These are phyloP conservation scores for Lycocerus yunnanus DNA, from an alignment of 2,888 invertebrate species.

Conservation along the genomic window DNA sequence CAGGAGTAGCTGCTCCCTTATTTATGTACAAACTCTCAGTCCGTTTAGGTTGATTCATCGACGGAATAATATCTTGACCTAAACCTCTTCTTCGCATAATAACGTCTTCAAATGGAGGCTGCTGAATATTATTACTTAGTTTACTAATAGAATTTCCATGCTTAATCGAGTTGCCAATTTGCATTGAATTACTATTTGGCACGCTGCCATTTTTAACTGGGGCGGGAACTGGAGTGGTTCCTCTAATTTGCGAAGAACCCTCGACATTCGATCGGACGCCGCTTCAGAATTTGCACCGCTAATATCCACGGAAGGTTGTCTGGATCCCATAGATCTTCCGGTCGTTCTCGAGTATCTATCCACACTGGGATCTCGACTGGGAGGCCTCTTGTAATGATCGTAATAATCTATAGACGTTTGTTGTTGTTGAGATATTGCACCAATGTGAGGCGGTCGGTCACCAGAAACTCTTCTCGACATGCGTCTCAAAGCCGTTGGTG, in stretches of 20 bases:
- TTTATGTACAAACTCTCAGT: slow-evolving; percentile 85
- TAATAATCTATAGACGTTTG: slow-evolving; percentile 86
- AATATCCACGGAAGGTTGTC: slow-evolving; percentile 80
- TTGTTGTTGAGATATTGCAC: slow-evolving; percentile 57
- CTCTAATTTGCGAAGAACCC: slow-evolving; percentile 62
- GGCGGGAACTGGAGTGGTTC: slow-evolving; percentile 59
- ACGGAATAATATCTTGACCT: slow-evolving; percentile 88
- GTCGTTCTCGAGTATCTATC: slow-evolving; percentile 75
- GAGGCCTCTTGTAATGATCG: slow-evolving; percentile 92
- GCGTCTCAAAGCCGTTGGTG: slow-evolving; percentile 54
- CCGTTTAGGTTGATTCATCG: slow-evolving; percentile 85
- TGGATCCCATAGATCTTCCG: slow-evolving; percentile 63
- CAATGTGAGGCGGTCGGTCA: slow-evolving; percentile 55
- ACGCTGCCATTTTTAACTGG: slow-evolving; percentile 68
- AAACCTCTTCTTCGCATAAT: slow-evolving; percentile 78
- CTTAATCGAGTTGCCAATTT: slow-evolving; percentile 46
- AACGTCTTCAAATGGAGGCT: slow-evolving; percentile 79
- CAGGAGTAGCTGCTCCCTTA: slow-evolving; percentile 60
- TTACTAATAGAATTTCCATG: slow-evolving; percentile 39
- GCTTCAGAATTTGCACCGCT: slow-evolving; percentile 46
- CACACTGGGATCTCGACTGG: slow-evolving; percentile 85
- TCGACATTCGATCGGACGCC: slow-evolving; percentile 56
- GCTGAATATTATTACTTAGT: slow-evolving; percentile 46
- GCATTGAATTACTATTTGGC: slow-evolving; percentile 59
- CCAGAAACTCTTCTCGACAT: slow-evolving; percentile 58